Evolutionary conservation across 2,888 invertebrate species (phyloP).

Genomic region (Eupithecia dodoneata): DNA sequence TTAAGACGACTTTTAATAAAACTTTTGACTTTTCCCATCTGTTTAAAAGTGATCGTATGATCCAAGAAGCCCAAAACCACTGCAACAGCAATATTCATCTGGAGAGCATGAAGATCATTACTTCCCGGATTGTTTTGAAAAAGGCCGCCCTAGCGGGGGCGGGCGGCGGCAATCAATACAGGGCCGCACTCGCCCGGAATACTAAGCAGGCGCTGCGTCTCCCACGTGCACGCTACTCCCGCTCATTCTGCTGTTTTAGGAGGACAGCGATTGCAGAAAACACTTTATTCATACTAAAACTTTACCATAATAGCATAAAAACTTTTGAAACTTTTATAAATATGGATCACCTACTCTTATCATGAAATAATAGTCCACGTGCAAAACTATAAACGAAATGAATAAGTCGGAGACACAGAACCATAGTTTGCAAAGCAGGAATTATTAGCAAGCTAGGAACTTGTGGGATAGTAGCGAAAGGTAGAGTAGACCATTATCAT

Average conservation of each 20-base stretch:
- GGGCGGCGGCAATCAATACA: conserved; percentile 86
- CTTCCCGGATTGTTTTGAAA: conserved; percentile 78
- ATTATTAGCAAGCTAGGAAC: not conserved
- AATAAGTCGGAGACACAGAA: not conserved
- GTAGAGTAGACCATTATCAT: not conserved
- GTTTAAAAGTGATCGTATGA: not conserved
- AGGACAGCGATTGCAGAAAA: not conserved
- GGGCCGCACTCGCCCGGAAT: conserved; percentile 85
- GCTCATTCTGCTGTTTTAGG: conserved; percentile 18
- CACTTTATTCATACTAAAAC: not conserved
- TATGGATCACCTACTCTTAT: not conserved
- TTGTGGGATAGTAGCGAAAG: not conserved
- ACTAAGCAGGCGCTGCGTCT: conserved; percentile 74
- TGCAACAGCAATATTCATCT: conserved; percentile 38
- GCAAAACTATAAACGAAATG: not conserved
- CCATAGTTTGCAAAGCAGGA: not conserved
- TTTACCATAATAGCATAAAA: not conserved
- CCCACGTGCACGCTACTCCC: conserved; percentile 30
- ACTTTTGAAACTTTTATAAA: not conserved
- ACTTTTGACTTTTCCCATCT: not conserved
- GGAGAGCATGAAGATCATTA: conserved; percentile 66
- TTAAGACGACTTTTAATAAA: not conserved
- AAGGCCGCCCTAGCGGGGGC: conserved; percentile 67
- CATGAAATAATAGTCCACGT: not conserved
- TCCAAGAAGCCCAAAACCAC: conserved; percentile 1